Percentiles rank a stretch among this genome's conserved stretches.
These are phyloP conservation scores for Caenorhabditis remanei DNA, from an alignment of 1,140 invertebrate genomes.

Conservation along the genomic window DNA sequence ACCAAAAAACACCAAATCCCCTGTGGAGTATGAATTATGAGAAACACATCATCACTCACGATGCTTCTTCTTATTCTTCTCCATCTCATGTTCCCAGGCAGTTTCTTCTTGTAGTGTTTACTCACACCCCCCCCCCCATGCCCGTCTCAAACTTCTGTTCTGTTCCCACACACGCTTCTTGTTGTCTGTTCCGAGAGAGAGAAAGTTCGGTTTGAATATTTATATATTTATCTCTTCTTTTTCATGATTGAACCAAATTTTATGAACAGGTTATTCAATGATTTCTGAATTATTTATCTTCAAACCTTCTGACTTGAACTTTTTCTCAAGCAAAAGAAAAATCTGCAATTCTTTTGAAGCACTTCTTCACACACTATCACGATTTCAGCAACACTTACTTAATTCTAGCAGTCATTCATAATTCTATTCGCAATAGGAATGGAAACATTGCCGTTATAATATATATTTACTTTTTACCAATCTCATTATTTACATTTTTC, in stretches of 20 bases:
- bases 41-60: constrained; percentile 48
- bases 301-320: too few species aligned
- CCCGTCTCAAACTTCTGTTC: background rate
- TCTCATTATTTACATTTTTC: too few species aligned
- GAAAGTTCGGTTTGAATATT: background rate
- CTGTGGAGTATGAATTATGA: constrained; percentile 42
- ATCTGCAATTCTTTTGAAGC: too few species aligned
- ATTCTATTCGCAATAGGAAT: too few species aligned
- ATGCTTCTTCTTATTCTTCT: constrained; percentile 32
- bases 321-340: too few species aligned
- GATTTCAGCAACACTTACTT: too few species aligned
- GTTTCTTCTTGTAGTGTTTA: constrained; percentile 49
- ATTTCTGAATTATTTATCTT: too few species aligned
- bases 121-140: background rate
- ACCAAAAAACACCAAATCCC: background rate
- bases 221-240: background rate
- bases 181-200: background rate
- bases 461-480: too few species aligned
- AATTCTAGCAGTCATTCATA: too few species aligned
- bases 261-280: background rate
- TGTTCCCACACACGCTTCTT: constrained; percentile 10
- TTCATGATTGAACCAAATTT: too few species aligned
- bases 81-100: constrained; percentile 40
- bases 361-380: too few species aligned
- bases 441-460: too few species aligned